Conservation (phyloP, 2,888 invertebrate genomes). For the Boloria selene region DNA sequence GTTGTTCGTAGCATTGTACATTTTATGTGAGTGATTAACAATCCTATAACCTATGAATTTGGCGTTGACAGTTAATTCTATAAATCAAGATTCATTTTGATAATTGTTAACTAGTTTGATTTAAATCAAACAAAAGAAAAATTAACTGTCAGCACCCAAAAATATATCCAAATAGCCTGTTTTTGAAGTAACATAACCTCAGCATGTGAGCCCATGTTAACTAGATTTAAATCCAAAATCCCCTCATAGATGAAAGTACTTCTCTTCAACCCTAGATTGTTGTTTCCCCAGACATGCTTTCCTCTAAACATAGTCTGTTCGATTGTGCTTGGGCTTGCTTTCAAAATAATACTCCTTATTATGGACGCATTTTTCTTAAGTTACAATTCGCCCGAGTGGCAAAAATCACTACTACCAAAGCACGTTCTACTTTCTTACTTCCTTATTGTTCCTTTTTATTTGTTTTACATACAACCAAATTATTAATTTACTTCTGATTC, state of each 20-base stretch:
- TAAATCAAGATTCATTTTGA: background rate
- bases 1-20: constrained; percentile 77
- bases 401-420: constrained; percentile 60
- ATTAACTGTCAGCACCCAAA: constrained; percentile 74
- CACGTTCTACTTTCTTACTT: constrained; percentile 64
- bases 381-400: constrained; percentile 57
- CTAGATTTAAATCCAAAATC: constrained; percentile 56
- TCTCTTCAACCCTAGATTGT: constrained; percentile 63
- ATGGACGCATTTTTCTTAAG: constrained; percentile 50
- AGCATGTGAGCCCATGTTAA: constrained; percentile 74
- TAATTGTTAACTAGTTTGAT: constrained; percentile 7
- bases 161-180: constrained; percentile 59
- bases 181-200: constrained; percentile 54
- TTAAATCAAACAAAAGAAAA: constrained; percentile 40
- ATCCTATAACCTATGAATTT: constrained; percentile 54
- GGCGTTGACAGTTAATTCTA: constrained; percentile 77
- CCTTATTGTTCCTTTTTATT: constrained; percentile 52
- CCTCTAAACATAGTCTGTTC: constrained; percentile 63
- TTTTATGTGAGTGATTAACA: constrained; percentile 64
- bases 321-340: constrained; percentile 80
- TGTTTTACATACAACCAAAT: constrained; percentile 49
- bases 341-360: constrained; percentile 61
- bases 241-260: constrained; percentile 63
- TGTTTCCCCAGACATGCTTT: constrained; percentile 66
- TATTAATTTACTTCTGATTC: constrained; percentile 23